A percentile compares a stretch with the other conserved stretches of the same genome.
Conservation (phyloP, 1,140 invertebrate genomes). For the Gryon sp. region DNA sequence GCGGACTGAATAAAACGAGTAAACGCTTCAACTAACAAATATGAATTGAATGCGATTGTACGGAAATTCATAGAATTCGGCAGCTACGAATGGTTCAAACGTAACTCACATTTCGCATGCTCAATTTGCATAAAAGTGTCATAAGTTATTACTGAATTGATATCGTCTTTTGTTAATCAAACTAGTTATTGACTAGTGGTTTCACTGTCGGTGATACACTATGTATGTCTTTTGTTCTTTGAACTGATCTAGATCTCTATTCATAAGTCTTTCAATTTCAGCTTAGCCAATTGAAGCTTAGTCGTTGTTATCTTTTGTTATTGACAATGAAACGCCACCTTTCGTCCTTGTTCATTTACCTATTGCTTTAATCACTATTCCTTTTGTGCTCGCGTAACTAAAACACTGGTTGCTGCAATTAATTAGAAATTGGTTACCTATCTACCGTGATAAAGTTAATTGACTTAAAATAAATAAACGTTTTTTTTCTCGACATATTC, state of each 20-base stretch:
- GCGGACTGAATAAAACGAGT: slow-evolving; percentile 13
- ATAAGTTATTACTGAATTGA: slow-evolving; percentile 43
- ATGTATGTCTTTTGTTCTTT: slow-evolving; percentile 50
- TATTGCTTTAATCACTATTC: no score
- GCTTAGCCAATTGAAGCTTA: slow-evolving; percentile 44
- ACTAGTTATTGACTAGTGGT: slow-evolving; percentile 19
- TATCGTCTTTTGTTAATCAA: slow-evolving; percentile 29
- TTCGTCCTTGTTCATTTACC: no score
- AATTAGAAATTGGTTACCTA: slow-evolving; percentile 13
- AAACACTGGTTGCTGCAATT: no score
- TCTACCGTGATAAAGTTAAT: no score
- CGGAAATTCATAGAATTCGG: slow-evolving; percentile 18
- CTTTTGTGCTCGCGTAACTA: no score
- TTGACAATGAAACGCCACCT: slow-evolving; percentile 1
- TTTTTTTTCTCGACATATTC: no score
- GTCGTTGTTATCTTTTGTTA: slow-evolving; percentile 37
- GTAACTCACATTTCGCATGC: slow-evolving; percentile 15
- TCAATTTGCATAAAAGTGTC: slow-evolving; percentile 35
- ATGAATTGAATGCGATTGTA: slow-evolving; percentile 40
- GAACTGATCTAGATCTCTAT: slow-evolving; percentile 35
- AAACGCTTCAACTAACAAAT: slow-evolving; percentile 27
- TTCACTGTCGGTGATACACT: slow-evolving; percentile 9
- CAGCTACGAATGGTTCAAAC: slow-evolving; percentile 13
- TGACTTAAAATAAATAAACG: no score
- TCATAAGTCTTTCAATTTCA: slow-evolving; percentile 49